Percentiles rank a stretch among this genome's conserved stretches.
Evolutionary conservation across 2,888 invertebrate species (phyloP).

Genomic region (Acanthopleura granulata): DNA sequence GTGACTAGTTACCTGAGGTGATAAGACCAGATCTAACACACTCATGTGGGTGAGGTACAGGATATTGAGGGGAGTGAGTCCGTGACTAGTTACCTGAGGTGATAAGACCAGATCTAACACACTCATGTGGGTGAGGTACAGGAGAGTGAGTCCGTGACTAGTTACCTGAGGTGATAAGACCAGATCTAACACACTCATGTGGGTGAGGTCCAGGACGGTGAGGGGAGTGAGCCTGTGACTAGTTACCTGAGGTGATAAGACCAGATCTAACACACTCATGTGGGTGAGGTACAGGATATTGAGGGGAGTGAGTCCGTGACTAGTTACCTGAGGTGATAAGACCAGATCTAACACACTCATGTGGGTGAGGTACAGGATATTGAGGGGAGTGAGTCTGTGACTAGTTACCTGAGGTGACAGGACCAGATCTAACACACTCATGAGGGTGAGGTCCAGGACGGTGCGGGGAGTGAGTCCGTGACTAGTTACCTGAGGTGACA

Average conservation of each 20-base stretch:
- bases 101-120: neutral
- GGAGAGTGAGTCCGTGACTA: slow-evolving; percentile 18
- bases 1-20: too few relatives aligned
- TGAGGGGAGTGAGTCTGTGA: neutral
- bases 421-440: neutral
- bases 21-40: neutral
- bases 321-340: too few relatives aligned
- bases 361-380: neutral
- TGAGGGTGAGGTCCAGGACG: neutral
- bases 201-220: too few relatives aligned
- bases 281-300: too few relatives aligned
- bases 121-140: slow-evolving; percentile 9
- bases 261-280: neutral
- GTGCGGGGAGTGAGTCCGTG: neutral
- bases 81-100: neutral
- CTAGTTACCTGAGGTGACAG: neutral
- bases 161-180: too few relatives aligned
- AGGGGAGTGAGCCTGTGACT: too few relatives aligned
- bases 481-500: neutral
- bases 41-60: neutral
- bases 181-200: too few relatives aligned
- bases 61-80: neutral
- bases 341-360: too few relatives aligned
- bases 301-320: too few relatives aligned
- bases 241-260: neutral